A percentile compares a stretch with the other conserved stretches of the same genome.
These are phyloP conservation scores for Tenthredo distinguenda DNA, from an alignment of 2,888 invertebrate species.

Conservation along the genomic window DNA sequence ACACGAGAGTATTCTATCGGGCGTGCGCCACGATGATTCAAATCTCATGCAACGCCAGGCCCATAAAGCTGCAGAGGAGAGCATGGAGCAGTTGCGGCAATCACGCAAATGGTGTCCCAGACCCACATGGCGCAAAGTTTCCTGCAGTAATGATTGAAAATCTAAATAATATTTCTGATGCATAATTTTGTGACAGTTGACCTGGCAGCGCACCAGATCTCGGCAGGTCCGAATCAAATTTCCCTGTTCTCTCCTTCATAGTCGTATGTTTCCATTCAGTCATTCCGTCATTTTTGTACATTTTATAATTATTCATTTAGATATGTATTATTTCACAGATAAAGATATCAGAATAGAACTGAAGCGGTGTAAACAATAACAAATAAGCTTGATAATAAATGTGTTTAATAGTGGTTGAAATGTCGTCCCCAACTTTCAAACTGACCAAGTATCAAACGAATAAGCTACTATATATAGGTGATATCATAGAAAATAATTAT, in stretches of 20 bases:
- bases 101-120: constrained; percentile 76
- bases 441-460: neutral
- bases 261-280: neutral
- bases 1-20: constrained; percentile 73
- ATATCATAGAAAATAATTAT: constrained; percentile 18
- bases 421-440: neutral
- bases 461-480: neutral
- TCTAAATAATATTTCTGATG: neutral
- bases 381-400: neutral
- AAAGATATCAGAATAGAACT: neutral
- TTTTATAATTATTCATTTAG: neutral
- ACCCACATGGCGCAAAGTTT: constrained; percentile 69
- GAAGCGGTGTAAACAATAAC: neutral
- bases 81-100: constrained; percentile 73
- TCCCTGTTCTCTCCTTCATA: no score
- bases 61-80: constrained; percentile 73
- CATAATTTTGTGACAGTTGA: neutral
- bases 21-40: constrained; percentile 62
- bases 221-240: constrained; percentile 10
- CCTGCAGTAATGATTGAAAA: constrained; percentile 57
- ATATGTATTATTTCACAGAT: neutral
- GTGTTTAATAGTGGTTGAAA: neutral
- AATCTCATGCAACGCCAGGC: constrained; percentile 73
- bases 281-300: neutral
- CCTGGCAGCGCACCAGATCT: neutral